Conservation (phyloP, 2,888 invertebrate genomes). For the Cheilosia impressa region DNA sequence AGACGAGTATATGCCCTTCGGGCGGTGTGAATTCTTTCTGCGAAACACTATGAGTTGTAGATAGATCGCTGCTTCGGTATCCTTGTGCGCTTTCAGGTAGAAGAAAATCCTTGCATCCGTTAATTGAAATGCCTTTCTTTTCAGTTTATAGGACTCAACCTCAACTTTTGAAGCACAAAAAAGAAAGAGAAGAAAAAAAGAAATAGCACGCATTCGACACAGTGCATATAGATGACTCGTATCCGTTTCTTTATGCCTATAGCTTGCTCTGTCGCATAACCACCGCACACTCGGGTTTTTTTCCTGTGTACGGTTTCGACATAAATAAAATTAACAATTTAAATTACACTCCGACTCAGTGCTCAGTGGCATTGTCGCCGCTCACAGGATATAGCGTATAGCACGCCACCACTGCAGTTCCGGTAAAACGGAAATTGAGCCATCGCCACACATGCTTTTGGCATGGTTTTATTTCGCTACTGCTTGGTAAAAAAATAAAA, state of each 20-base stretch:
- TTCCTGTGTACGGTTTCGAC: constrained; percentile 5
- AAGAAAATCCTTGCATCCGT: constrained; percentile 19
- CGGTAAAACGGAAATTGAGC: constrained; percentile 70
- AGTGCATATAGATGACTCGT: not conserved
- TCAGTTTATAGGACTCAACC: constrained; percentile 14
- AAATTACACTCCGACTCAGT: constrained; percentile 56
- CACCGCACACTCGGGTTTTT: constrained; percentile 11
- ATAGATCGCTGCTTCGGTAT: constrained; percentile 11
- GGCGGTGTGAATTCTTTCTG: constrained; percentile 32
- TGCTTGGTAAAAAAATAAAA: not conserved
- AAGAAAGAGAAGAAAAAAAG: constrained; percentile 1
- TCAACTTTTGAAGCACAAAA: constrained; percentile 34
- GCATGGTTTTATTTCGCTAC: constrained; percentile 4
- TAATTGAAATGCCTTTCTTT: constrained; percentile 59
- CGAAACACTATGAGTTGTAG: constrained; percentile 6
- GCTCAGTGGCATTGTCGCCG: constrained; percentile 60
- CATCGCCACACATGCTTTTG: constrained; percentile 68
- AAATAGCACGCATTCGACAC: constrained; percentile 10
- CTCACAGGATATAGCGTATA: constrained; percentile 63
- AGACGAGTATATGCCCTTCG: not conserved
- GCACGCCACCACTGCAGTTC: constrained; percentile 61
- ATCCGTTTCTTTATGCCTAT: constrained; percentile 5
- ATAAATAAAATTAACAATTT: constrained; percentile 74
- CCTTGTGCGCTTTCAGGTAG: constrained; percentile 10
- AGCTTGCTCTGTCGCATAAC: constrained; percentile 2